Base-by-base conservation (phyloP, 2,888 invertebrate species). In the Druceiella hillmani region DNA sequence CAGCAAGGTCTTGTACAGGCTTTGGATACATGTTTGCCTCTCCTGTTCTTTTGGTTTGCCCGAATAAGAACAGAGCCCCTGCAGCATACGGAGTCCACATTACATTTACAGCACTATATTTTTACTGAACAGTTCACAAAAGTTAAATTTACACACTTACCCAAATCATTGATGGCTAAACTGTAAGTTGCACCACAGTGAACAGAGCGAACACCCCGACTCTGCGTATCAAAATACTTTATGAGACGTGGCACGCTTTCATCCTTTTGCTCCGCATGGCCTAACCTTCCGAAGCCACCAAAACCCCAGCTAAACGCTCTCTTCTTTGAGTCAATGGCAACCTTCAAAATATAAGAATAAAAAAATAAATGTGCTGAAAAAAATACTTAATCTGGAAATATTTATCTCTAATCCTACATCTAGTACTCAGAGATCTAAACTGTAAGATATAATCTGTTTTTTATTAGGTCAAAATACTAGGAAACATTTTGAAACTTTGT, bases 1-100 rank as follows among this genome's bases (percentile, higher is more conserved):
- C 78, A 43, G 85, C 81, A n/a, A 95, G 72, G 63, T 95, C 94
- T 52, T 90, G 91, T 3, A 94, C 85, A 0, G 91, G 90, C 57
- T 94, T 94, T 0, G 94, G 94, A 58, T 94, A 94, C 94, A 94
- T 94, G 52, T 91, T 91, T 2, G 94, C 94, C 59, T 95, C 95
- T 0, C 93, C 94, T 1, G 89, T 87, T 40, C 90, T 82, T 57
- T 93, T 94, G 0, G 87, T 88, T 58, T 91, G 91, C 0, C 95
- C 95, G 63, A 93, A 94, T 61, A 94, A 64, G 62, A 81, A 90
- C 33, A 86, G 64, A 2, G 75, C 76, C 25, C 84, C 81, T 74
- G 59, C 2, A 53, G 48, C 20, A 22, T 25, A 16, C n/a, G 17
- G 4, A 36, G 12, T 20, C 13, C 6, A 28, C 17, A 30, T 7